Conservation (phyloP, 2,797 vertebrate genomes). For the Galaxias olidus region DNA sequence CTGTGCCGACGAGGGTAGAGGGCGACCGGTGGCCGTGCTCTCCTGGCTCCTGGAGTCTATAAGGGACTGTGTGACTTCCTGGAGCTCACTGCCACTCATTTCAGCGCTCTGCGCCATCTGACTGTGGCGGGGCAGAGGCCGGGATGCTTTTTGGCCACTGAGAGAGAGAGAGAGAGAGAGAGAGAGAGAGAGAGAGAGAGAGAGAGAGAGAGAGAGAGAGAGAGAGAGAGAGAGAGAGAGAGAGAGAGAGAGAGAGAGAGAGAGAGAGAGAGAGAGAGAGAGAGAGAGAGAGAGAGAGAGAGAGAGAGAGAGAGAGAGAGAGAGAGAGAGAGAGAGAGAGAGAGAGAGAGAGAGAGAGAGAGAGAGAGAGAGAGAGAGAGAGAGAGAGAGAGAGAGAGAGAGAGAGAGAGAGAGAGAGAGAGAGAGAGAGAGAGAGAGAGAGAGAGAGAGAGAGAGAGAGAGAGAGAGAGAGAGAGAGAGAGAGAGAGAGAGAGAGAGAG, state of each 20-base stretch:
- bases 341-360: constrained; percentile 32
- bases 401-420: constrained; percentile 24
- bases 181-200: constrained; percentile 3
- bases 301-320: neutral
- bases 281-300: constrained; percentile 26
- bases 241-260: neutral
- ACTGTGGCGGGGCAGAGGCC: no score
- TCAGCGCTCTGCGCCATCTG: no score
- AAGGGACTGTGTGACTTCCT: no score
- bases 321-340: constrained; percentile 28
- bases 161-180: constrained; percentile 26
- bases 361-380: constrained; percentile 1
- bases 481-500: constrained; percentile 31
- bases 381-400: constrained; percentile 29
- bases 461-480: constrained; percentile 21
- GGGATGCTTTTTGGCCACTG: no score
- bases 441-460: constrained; percentile 15
- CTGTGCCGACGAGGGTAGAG: no score
- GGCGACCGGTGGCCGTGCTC: no score
- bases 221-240: constrained; percentile 32
- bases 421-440: constrained; percentile 22
- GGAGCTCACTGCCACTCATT: no score
- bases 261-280: constrained; percentile 30
- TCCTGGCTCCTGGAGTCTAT: no score
- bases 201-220: constrained; percentile 23